Evolutionary conservation across 2,888 invertebrate genomes (phyloP), one percentile per base, ranked within the genome.

Genomic region (Rhodophaea formosa): DNA sequence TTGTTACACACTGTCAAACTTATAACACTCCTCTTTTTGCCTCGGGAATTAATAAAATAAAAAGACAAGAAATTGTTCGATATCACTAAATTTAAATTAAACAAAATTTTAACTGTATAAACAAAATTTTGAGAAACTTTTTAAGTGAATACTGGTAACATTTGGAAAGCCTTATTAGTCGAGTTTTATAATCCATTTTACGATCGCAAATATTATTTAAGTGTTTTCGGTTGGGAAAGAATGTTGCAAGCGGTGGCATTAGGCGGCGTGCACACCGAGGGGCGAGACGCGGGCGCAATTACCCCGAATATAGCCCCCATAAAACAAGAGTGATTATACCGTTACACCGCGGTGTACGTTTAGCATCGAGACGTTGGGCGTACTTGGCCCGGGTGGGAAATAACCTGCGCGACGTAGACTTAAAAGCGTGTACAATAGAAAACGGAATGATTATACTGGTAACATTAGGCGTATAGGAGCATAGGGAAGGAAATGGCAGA

Each of bases 321-420:
- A 82, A 84, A 84, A 73, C 66, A 69, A 70, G 67, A 73, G 66
- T 77, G 77, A 84, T 86, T 84, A 83, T 78, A 79, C 75, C 71
- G 75, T 78, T 77, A 58, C 58, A 57, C 59, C 53, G 55, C 55
- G 56, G 35, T 39, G 80, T 77, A 77, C 66, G 75, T 79, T 82
- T 75, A 81, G 72, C 76, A 78, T 78, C 75, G 74, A 80, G 79
- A 82, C 79, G 79, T 77, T 74, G 75, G 74, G 59, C 68, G 72
- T 75, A 78, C 71, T 78, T 71, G 68, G 80, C 80, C 68, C 72
- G 14, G 23, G n/a, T 47, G 35, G 17, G 70, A 74, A 80, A 75
- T 73, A 72, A 79, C 76, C 72, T 79, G 79, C 80, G 80, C 77
- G 75, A 10, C 32, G 32, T 32, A 32, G 7, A 32, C 32, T 32